Percentiles rank a stretch among this genome's conserved stretches.
phyloP scores from a whole-genome alignment of 2,797 vertebrate species.

The Hozukius guyotensis region DNA sequence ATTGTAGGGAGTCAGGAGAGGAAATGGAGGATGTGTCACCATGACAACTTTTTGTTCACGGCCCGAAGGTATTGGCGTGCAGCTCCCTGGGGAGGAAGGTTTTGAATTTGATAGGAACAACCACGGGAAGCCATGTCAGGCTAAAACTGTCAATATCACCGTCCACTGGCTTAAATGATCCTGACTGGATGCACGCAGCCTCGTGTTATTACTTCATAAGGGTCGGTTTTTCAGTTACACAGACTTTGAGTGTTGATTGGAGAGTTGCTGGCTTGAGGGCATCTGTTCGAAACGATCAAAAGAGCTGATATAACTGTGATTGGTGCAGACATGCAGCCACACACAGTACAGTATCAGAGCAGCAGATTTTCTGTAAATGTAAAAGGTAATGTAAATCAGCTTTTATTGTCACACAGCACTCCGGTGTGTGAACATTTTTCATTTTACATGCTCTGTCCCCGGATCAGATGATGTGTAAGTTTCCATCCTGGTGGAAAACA shows the following conservation, averaged over 20 bases:
- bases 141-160: background rate
- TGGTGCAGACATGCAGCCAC: background rate
- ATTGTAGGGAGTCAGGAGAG: background rate
- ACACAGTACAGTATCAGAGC: background rate
- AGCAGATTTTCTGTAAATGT: background rate
- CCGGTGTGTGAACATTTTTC: background rate
- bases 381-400: too few relatives aligned
- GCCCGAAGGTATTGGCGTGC: background rate
- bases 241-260: background rate
- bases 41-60: slow-evolving; percentile 4
- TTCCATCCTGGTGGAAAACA: background rate
- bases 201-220: background rate
- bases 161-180: background rate
- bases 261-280: background rate
- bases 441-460: background rate
- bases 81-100: background rate
- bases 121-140: background rate
- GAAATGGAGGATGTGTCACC: slow-evolving; percentile 3
- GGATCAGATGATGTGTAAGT: background rate
- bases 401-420: too few relatives aligned
- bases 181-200: background rate
- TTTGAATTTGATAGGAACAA: background rate
- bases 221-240: background rate
- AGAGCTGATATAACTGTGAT: background rate
- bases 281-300: background rate